These are phyloP conservation scores for Ormyrus pomaceus DNA, from an alignment of 2,888 invertebrate genomes.

Conservation along the genomic window DNA sequence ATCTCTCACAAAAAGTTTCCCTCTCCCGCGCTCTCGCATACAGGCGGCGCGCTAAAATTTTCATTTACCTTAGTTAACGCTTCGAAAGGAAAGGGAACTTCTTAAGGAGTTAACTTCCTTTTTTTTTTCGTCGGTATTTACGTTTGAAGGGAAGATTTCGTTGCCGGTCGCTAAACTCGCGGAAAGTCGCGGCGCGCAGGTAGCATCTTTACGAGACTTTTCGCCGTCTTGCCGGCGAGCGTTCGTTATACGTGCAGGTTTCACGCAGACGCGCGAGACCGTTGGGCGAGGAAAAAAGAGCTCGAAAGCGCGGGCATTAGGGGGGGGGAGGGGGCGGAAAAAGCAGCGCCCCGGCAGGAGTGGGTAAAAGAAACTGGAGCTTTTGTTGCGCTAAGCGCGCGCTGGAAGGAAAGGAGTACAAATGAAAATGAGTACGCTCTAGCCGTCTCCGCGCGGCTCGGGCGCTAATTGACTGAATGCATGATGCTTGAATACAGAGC, in stretches of 20 bases:
- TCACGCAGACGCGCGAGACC: too few species aligned
- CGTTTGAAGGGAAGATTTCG: constrained; percentile 6
- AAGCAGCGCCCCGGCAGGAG: not conserved
- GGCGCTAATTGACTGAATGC: constrained; percentile 25
- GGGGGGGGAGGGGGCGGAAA: not conserved
- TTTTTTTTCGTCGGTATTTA: constrained; percentile 11
- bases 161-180: not conserved
- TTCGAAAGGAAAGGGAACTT: constrained; percentile 2
- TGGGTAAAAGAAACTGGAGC: not conserved
- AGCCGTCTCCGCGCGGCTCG: not conserved
- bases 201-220: not conserved
- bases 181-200: constrained; percentile 10
- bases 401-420: too few species aligned
- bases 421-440: too few species aligned
- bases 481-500: constrained; percentile 19
- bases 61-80: not conserved
- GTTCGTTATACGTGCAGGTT: too few species aligned
- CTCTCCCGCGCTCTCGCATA: too few species aligned
- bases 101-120: not conserved
- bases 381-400: too few species aligned
- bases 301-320: not conserved
- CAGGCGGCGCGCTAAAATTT: not conserved
- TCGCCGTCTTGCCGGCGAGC: not conserved
- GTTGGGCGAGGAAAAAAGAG: too few species aligned
- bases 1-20: too few species aligned